Evolutionary conservation across 2,888 invertebrate genomes (phyloP).

Genomic region (Diarsia dahlii): DNA sequence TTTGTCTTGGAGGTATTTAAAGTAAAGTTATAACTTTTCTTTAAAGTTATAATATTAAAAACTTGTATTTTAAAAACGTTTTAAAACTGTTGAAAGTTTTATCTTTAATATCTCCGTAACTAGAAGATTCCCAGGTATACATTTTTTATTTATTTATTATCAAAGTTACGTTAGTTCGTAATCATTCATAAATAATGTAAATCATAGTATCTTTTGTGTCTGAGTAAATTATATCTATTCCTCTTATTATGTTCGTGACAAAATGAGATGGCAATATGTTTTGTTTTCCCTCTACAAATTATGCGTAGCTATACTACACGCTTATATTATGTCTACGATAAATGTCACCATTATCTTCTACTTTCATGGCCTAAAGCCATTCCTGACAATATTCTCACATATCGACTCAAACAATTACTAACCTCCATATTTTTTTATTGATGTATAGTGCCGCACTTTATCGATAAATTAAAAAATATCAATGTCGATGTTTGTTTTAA

Average conservation of each 20-base stretch:
- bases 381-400: conserved; percentile 51
- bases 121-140: background rate
- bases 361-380: conserved; percentile 28
- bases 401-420: conserved; percentile 37
- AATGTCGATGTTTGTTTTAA: conserved; percentile 30
- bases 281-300: background rate
- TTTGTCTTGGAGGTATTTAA: background rate
- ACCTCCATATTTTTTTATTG: conserved; percentile 12
- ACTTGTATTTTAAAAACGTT: background rate
- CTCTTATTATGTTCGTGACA: background rate
- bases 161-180: background rate
- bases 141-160: too few species aligned
- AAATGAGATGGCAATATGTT: conserved; percentile 8
- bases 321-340: conserved; percentile 1
- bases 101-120: background rate
- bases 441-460: background rate
- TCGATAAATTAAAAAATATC: conserved; percentile 26
- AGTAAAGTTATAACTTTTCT: background rate
- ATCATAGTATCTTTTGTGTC: background rate
- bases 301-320: background rate
- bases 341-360: conserved; percentile 7
- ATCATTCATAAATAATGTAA: background rate
- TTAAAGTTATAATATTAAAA: background rate
- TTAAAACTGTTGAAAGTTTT: background rate
- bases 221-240: background rate